phyloP scores from a whole-genome alignment of 1,140 invertebrate species.

The Solenopsis invicta region DNA sequence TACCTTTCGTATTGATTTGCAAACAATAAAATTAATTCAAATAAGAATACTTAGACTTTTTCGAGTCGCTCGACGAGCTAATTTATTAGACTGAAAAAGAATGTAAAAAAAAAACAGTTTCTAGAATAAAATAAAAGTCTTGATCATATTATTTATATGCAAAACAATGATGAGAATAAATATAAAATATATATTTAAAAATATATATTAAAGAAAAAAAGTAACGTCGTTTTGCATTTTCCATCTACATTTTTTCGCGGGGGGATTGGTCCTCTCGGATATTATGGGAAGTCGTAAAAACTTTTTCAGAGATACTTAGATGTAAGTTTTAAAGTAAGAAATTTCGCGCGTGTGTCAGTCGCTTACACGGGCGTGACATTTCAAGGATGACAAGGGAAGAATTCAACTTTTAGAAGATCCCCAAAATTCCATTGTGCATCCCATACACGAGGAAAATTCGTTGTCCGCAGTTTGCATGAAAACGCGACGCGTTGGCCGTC shows the following conservation, averaged over 20 bases:
- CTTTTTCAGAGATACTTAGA: not conserved
- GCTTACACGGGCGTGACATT: not conserved
- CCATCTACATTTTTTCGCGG: not conserved
- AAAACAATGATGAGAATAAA: not conserved
- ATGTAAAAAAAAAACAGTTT: not conserved
- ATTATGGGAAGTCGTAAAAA: conserved; percentile 4
- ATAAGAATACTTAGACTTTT: not conserved
- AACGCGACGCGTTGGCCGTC: conserved; percentile 23
- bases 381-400: not conserved
- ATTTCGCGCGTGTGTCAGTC: not conserved
- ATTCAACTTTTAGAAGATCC: conserved; percentile 33
- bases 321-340: not conserved
- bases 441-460: conserved; percentile 31
- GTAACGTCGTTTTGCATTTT: not conserved
- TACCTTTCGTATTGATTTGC: not conserved
- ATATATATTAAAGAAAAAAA: not conserved
- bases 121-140: not conserved
- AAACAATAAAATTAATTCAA: not conserved
- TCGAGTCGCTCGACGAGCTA: not conserved
- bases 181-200: not conserved
- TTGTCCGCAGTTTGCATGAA: conserved; percentile 34
- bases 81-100: not conserved
- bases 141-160: not conserved
- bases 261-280: not conserved
- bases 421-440: conserved; percentile 35